Percentiles rank a stretch among this genome's conserved stretches.
These are phyloP conservation scores for Caenorhabditis japonica DNA, from an alignment of 2,888 invertebrate genomes.

Conservation along the genomic window DNA sequence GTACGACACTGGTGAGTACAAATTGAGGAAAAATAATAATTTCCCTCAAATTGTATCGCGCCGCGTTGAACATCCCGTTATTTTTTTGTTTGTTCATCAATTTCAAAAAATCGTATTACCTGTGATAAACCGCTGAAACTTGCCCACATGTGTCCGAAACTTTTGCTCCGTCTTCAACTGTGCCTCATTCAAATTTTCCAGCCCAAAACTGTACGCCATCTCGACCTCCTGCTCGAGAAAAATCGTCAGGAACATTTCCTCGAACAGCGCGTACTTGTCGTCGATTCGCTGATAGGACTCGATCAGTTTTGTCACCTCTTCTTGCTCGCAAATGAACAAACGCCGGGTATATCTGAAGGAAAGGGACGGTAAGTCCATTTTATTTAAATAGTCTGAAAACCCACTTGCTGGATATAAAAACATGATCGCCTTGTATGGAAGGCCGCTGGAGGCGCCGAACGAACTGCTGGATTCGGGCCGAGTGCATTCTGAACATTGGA, in stretches of 20 bases:
- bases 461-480: conserved; percentile 49
- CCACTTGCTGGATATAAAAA: conserved; percentile 52
- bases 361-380: too few relatives aligned
- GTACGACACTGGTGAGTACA: too few relatives aligned
- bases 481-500: conserved; percentile 39
- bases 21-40: too few relatives aligned
- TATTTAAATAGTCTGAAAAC: background rate
- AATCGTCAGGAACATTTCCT: conserved; percentile 71
- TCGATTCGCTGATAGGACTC: conserved; percentile 68
- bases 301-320: conserved; percentile 68
- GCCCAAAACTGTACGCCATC: conserved; percentile 70
- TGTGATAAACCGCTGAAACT: conserved; percentile 72
- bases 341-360: conserved; percentile 68
- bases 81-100: too few relatives aligned
- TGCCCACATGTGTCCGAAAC: conserved; percentile 72
- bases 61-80: too few relatives aligned
- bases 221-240: conserved; percentile 71
- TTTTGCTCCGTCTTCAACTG: conserved; percentile 62
- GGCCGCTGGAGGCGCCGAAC: conserved; percentile 50
- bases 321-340: conserved; percentile 67
- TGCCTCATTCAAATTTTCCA: conserved; percentile 67
- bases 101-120: too few relatives aligned
- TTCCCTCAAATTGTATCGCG: too few relatives aligned
- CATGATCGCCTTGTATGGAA: conserved; percentile 44
- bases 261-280: conserved; percentile 72